These are phyloP conservation scores for Tiliqua scincoides DNA, from an alignment of 2,113 vertebrate species.

Conservation along the genomic window DNA sequence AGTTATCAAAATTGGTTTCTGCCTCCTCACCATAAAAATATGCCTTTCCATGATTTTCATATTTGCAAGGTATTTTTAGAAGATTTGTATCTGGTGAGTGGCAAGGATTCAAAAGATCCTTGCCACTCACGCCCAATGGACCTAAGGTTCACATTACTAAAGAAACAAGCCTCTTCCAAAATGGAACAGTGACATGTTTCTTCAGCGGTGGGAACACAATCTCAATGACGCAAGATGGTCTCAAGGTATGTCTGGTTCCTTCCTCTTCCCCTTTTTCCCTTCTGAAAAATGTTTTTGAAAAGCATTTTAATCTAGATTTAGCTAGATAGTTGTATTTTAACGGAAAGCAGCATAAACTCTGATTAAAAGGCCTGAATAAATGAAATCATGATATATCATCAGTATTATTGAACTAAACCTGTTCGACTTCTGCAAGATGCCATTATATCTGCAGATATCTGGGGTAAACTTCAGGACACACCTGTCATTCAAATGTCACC, in stretches of 20 bases:
- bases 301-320: background rate
- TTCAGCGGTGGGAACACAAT: background rate
- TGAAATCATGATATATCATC: background rate
- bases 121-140: too few relatives aligned
- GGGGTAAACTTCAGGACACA: background rate
- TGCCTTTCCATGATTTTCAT: background rate
- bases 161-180: background rate
- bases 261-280: background rate
- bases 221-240: background rate
- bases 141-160: background rate
- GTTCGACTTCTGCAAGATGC: background rate
- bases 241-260: background rate
- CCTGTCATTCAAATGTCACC: background rate
- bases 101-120: background rate
- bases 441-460: background rate
- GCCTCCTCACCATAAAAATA: background rate
- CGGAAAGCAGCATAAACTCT: background rate
- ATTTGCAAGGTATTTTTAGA: background rate
- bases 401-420: background rate
- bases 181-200: background rate
- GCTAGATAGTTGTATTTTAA: background rate
- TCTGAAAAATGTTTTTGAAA: background rate
- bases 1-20: background rate
- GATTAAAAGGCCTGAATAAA: background rate
- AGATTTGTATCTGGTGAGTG: background rate